Evolutionary conservation across 2,797 vertebrate genomes (phyloP).

Genomic region (Tragelaphus oryx): DNA sequence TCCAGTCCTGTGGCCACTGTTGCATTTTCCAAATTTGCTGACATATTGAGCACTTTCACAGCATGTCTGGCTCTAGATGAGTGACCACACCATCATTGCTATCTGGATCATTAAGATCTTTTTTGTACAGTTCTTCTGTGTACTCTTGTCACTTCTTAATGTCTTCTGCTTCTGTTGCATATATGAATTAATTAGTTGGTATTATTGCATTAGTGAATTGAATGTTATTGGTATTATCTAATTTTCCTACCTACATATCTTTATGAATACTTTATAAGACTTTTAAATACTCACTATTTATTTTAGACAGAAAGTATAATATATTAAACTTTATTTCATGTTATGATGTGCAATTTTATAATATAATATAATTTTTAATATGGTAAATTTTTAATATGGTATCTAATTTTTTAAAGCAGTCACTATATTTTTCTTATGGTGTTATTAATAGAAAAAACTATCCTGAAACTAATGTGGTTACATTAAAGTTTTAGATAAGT

Average conservation of each 20-base stretch:
- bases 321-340: not conserved
- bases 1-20: not conserved
- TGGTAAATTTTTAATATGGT: not conserved
- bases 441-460: not conserved
- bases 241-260: not conserved
- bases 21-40: not conserved
- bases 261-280: not conserved
- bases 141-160: not conserved
- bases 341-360: not conserved
- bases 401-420: not conserved
- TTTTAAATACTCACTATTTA: not conserved
- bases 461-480: not conserved
- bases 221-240: not conserved
- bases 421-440: not conserved
- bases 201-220: not conserved
- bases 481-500: not conserved
- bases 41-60: not conserved
- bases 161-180: not conserved
- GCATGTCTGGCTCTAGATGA: not conserved
- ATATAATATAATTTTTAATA: not conserved
- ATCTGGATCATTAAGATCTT: not conserved
- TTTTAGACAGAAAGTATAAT: not conserved
- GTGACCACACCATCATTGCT: not conserved
- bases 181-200: not conserved
- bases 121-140: not conserved